Percentiles rank a stretch among this genome's conserved stretches.
These are phyloP conservation scores for Phlogophora meticulosa DNA, from an alignment of 2,888 invertebrate genomes.

Conservation along the genomic window DNA sequence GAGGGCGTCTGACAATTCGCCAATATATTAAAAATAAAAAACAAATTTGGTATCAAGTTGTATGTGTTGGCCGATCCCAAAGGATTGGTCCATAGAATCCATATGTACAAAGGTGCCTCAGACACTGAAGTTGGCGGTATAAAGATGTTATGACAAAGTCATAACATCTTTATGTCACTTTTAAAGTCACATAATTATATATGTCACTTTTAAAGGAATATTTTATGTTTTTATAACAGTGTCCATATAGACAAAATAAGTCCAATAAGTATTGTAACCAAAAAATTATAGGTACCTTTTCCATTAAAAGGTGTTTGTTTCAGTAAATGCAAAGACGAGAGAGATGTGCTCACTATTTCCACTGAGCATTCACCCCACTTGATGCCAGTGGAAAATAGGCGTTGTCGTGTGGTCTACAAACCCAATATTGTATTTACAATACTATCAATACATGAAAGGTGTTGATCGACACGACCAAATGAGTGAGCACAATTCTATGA, in stretches of 20 bases:
- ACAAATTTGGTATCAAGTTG: too few species aligned
- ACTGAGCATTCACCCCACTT: slow-evolving; percentile 24
- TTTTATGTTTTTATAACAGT: too few species aligned
- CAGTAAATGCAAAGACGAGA: slow-evolving; percentile 35
- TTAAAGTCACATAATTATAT: slow-evolving; percentile 18
- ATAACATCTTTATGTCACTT: too few species aligned
- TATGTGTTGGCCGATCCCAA: too few species aligned
- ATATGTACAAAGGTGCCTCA: slow-evolving; percentile 31
- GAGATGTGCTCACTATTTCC: slow-evolving; percentile 32
- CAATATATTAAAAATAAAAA: too few species aligned
- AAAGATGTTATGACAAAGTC: too few species aligned
- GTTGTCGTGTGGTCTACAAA: slow-evolving; percentile 34
- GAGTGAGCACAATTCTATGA: too few species aligned
- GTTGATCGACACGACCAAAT: slow-evolving; percentile 63
- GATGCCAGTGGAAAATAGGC: slow-evolving; percentile 15
- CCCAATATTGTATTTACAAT: slow-evolving; percentile 50
- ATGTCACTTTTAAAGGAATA: too few species aligned
- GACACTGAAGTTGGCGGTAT: slow-evolving; percentile 27
- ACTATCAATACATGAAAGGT: slow-evolving; percentile 59
- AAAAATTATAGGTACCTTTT: too few species aligned
- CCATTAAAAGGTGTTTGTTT: slow-evolving; percentile 32
- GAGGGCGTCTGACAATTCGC: too few species aligned
- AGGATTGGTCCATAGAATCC: slow-evolving; percentile 9
- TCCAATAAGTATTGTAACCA: not conserved
- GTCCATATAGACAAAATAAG: not conserved